Evolutionary conservation across 1,140 invertebrate genomes (phyloP).

Genomic region (Xylocopa sonorina): DNA sequence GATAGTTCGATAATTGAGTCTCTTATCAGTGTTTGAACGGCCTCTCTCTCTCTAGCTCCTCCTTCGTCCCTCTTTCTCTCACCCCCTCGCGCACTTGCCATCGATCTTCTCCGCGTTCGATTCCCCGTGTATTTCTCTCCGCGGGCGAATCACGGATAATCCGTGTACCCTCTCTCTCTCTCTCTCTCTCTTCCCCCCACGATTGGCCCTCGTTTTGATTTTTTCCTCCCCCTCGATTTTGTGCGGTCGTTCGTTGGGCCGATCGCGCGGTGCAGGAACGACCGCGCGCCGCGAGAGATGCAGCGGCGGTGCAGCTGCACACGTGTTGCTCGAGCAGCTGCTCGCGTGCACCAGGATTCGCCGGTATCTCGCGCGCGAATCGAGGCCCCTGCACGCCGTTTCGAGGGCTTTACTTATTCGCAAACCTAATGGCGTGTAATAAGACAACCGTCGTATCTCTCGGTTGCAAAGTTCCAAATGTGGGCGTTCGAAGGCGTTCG

Average conservation of each 20-base stretch:
- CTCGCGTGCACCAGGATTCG: neutral
- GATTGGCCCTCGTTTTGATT: neutral
- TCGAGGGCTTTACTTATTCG: neutral
- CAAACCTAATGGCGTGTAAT: too few species aligned
- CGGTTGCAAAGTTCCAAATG: too few species aligned
- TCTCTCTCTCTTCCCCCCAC: conserved; percentile 5
- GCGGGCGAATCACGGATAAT: conserved; percentile 25
- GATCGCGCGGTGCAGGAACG: neutral
- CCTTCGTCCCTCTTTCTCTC: conserved; percentile 4
- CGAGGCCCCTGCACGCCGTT: neutral
- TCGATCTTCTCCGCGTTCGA: neutral
- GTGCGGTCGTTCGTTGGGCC: too few species aligned
- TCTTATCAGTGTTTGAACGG: conserved; percentile 79
- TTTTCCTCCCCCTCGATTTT: neutral
- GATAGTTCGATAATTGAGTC: conserved; percentile 83
- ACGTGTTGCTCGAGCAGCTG: conserved; percentile 32
- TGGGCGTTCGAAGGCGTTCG: too few species aligned
- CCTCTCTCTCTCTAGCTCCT: conserved; percentile 50
- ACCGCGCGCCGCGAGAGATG: conserved; percentile 34
- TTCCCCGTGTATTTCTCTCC: neutral
- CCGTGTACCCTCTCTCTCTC: too few species aligned
- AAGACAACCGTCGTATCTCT: too few species aligned
- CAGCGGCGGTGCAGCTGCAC: neutral
- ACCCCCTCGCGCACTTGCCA: neutral
- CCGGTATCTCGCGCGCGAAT: neutral